Evolutionary conservation across 1,140 invertebrate species (phyloP).

Genomic region (Platyscapa corneri): DNA sequence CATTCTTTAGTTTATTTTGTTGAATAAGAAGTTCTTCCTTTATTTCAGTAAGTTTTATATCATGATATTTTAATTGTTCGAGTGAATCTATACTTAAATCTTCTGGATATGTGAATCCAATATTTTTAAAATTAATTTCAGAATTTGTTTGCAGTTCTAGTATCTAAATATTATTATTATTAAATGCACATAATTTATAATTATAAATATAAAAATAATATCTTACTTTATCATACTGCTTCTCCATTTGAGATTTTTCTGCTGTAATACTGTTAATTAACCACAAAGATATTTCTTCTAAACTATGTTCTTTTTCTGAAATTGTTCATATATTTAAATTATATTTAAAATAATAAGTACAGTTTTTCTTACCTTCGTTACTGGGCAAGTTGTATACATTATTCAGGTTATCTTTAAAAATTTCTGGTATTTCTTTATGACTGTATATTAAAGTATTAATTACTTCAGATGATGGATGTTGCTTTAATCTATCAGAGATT

Average conservation of each 20-base stretch:
- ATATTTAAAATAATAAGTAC: constrained; percentile 75
- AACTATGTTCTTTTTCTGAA: constrained; percentile 77
- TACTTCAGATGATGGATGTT: constrained; percentile 63
- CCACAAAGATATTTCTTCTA: constrained; percentile 86
- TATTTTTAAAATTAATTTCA: constrained; percentile 76
- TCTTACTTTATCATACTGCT: constrained; percentile 77
- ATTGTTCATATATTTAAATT: constrained; percentile 57
- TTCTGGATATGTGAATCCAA: constrained; percentile 81
- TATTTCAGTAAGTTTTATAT: constrained; percentile 78
- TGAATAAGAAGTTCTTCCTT: constrained; percentile 79
- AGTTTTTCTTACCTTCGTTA: constrained; percentile 53
- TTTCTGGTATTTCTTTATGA: constrained; percentile 56
- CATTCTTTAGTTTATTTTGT: constrained; percentile 78
- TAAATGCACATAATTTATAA: constrained; percentile 3
- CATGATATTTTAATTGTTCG: constrained; percentile 79
- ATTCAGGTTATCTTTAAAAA: constrained; percentile 47
- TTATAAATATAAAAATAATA: constrained; percentile 23
- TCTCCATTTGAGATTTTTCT: constrained; percentile 80
- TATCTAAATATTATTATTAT: constrained; percentile 70
- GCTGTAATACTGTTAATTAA: constrained; percentile 80
- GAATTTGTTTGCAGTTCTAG: constrained; percentile 76
- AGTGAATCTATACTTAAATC: constrained; percentile 77
- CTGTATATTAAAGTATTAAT: constrained; percentile 61
- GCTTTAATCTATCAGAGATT: constrained; percentile 74
- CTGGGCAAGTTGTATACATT: constrained; percentile 63